Conservation (phyloP, 1,140 invertebrate species). For the Drosophila ficusphila region DNA sequence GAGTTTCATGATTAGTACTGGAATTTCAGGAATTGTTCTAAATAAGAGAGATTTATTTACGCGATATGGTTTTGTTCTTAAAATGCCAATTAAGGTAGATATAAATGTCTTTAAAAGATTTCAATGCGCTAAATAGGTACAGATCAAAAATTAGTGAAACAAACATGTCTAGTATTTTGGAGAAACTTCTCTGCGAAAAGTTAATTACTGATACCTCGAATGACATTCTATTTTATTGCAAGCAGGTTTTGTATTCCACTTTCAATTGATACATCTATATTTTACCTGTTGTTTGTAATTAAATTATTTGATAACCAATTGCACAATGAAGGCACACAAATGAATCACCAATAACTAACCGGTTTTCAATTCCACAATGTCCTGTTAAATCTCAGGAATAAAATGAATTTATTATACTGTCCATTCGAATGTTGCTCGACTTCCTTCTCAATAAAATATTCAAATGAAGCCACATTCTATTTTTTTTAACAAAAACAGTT, state of each 20-base stretch:
- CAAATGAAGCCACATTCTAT: neutral
- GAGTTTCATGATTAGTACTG: neutral
- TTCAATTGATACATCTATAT: too few relatives aligned
- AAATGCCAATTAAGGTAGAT: too few relatives aligned
- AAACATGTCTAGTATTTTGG: too few relatives aligned
- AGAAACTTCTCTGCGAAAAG: too few relatives aligned
- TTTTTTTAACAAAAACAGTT: conserved; percentile 23
- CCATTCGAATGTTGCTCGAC: neutral
- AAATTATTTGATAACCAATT: neutral
- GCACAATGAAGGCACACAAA: neutral
- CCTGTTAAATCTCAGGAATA: neutral
- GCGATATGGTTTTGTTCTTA: neutral
- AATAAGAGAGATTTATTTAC: neutral
- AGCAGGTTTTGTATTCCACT: too few relatives aligned
- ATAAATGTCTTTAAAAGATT: too few relatives aligned
- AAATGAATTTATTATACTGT: neutral
- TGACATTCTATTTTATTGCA: too few relatives aligned
- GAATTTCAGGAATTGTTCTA: neutral
- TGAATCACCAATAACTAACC: neutral
- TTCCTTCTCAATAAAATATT: conserved; percentile 7
- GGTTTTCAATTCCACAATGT: neutral
- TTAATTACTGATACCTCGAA: too few relatives aligned
- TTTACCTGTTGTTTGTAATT: too few relatives aligned
- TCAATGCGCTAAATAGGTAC: too few relatives aligned
- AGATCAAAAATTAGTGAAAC: too few relatives aligned